Conservation (phyloP, 2,113 vertebrate species). For the Tachuris rubrigastra region DNA sequence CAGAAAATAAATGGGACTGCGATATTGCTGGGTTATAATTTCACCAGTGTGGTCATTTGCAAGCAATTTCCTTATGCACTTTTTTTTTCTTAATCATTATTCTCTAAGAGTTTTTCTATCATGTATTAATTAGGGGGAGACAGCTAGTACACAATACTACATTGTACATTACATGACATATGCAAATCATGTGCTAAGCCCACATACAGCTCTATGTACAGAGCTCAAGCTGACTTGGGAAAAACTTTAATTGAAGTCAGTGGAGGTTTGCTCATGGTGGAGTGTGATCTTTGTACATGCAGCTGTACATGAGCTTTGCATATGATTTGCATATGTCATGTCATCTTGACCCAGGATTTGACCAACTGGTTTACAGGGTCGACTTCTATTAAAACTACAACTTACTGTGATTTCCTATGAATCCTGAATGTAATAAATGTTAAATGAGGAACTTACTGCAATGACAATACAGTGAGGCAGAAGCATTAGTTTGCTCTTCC, state of each 20-base stretch:
- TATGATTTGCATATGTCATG: not conserved
- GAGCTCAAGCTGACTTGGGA: slow-evolving; percentile 2
- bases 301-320: not conserved
- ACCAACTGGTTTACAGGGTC: slow-evolving; percentile 11
- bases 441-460: not conserved
- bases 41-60: slow-evolving; percentile 51
- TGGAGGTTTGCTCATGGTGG: not conserved
- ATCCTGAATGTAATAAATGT: not conserved
- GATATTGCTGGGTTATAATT: slow-evolving; percentile 49
- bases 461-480: not conserved
- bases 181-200: slow-evolving; percentile 14
- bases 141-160: slow-evolving; percentile 32
- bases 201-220: not conserved
- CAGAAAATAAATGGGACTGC: slow-evolving; percentile 65
- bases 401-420: not conserved
- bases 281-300: not conserved
- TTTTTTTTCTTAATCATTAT: slow-evolving; percentile 48
- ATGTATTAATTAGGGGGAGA: slow-evolving; percentile 56
- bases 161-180: slow-evolving; percentile 21
- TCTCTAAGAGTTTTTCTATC: slow-evolving; percentile 24
- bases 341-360: slow-evolving; percentile 35
- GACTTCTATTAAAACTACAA: slow-evolving; percentile 33
- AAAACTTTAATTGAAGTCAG: slow-evolving; percentile 52
- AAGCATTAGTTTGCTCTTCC: not conserved
- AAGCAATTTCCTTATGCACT: slow-evolving; percentile 49